Evolutionary conservation across 2,113 vertebrate genomes (phyloP), one percentile per base, ranked within the genome.

Genomic region (Oncorhynchus masou): DNA sequence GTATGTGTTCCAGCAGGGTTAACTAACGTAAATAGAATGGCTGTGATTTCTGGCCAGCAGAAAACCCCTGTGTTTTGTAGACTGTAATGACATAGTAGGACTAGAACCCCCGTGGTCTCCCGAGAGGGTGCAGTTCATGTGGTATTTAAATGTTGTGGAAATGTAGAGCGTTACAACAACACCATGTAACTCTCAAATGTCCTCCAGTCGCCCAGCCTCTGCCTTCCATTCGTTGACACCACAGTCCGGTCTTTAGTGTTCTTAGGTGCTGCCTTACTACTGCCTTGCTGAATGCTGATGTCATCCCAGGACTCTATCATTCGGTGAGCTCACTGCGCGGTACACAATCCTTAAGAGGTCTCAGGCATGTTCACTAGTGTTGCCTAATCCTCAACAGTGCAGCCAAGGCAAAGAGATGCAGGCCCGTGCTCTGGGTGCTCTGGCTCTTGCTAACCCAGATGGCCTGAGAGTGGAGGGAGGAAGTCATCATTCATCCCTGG

Each of bases 401-500:
- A 9, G 59, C n/a, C 2, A 3, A 22, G 13, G 59, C 70, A 66
- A 20, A 49, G 13, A 81, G 22, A 34, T 75, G 75, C 65, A 74
- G 78, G 78, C 29, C 29, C 74, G 25, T 74, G 71, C n/a, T 78
- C 62, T 2, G 13, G 34, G 20, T 72, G 71, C n/a, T 77, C 64
- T 2, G 15, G 45, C 74, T 79, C 60, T 83, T 84, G 72, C 69
- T 73, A 71, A 85, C 83, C 49, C 70, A n/a, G 76, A 65, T 34
- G 80, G 74, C 83, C 74, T 49, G 22, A 69, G 39, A 77, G 73
- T 51, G 20, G 13, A 83, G 74, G 48, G 74, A 86, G 87, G 89
- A 92, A 91, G 78, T 79, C 48, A 76, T 89, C 73, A 80, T 79
- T 87, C 70, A 83, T 81, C 73, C 27, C 57, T 77, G 87, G 86